A percentile compares a stretch with the other conserved stretches of the same genome.
Evolutionary conservation across 1,140 invertebrate genomes (phyloP).

Genomic region (Ceratitis capitata): DNA sequence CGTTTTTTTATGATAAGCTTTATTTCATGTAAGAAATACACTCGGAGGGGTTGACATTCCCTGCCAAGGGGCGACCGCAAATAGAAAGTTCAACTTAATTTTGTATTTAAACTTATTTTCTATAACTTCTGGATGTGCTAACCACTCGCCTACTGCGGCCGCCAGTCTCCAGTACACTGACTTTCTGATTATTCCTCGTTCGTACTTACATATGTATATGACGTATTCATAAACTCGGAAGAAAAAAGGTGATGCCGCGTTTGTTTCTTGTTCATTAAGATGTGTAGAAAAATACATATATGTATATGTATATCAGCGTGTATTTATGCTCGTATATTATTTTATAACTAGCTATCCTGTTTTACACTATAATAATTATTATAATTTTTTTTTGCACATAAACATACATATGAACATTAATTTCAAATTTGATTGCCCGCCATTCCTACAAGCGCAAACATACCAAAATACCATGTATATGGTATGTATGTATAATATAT

Average conservation of each 20-base stretch:
- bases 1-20: too few species aligned
- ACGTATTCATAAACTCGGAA: not conserved
- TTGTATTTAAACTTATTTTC: too few species aligned
- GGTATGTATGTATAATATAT: not conserved
- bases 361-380: not conserved
- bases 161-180: too few species aligned
- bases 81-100: too few species aligned
- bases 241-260: not conserved
- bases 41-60: too few species aligned
- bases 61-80: too few species aligned
- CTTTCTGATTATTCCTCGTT: too few species aligned
- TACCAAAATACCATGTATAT: not conserved
- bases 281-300: not conserved
- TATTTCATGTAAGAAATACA: too few species aligned
- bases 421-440: not conserved
- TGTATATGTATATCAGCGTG: not conserved
- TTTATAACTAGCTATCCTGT: not conserved
- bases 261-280: not conserved
- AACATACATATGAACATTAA: not conserved
- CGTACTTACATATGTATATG: not conserved
- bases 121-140: too few species aligned
- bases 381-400: not conserved
- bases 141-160: too few species aligned
- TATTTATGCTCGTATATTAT: not conserved
- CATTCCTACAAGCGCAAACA: not conserved